Evolutionary conservation across 2,888 invertebrate genomes (phyloP).

Genomic region (Aphrophora alni): DNA sequence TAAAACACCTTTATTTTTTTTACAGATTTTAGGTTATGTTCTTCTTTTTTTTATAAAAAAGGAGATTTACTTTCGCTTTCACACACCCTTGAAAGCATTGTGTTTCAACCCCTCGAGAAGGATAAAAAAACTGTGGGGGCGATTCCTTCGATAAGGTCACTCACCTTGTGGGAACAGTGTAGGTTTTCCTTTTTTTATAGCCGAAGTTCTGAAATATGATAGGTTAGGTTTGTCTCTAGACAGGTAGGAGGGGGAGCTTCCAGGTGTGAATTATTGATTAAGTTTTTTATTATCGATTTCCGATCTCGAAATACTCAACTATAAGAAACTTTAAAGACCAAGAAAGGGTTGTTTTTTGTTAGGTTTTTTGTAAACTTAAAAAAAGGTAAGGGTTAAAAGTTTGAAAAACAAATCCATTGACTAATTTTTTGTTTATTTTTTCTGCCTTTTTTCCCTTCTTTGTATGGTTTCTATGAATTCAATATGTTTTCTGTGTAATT

Average conservation of each 20-base stretch:
- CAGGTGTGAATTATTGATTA: neutral
- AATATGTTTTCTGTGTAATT: too few species aligned
- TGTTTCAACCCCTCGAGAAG: neutral
- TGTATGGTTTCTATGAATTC: too few species aligned
- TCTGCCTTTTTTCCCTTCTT: too few species aligned
- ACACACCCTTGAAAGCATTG: neutral
- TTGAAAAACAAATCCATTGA: neutral
- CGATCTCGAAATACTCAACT: neutral
- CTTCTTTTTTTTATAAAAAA: neutral
- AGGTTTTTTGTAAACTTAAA: neutral
- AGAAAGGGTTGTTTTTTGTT: neutral
- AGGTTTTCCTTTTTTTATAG: neutral
- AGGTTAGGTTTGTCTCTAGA: too few species aligned
- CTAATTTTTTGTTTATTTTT: neutral
- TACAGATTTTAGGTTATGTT: neutral
- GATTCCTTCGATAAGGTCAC: neutral
- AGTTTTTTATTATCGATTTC: neutral
- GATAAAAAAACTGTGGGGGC: neutral
- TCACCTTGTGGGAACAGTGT: neutral
- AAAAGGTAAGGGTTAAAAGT: neutral
- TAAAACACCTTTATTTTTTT: neutral
- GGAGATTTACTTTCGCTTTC: neutral
- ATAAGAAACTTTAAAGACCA: too few species aligned
- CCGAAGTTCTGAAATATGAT: neutral
- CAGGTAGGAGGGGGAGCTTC: neutral